Percentiles rank a stretch among this genome's conserved stretches.
phyloP scores from a whole-genome alignment of 2,797 vertebrate species.

The Dromococcyx pavoninus region DNA sequence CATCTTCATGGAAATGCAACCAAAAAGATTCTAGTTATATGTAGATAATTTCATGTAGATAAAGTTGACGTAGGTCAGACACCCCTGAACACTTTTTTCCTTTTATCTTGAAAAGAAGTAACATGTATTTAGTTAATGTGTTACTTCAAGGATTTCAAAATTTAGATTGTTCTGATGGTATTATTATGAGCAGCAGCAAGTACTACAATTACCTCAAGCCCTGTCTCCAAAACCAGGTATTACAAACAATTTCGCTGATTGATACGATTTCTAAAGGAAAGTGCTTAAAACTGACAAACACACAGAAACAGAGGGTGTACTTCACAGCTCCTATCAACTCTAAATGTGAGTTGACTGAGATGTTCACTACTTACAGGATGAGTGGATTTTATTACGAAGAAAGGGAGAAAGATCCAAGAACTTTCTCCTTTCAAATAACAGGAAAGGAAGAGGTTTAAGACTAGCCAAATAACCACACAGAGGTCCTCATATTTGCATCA shows the following conservation, averaged over 20 bases:
- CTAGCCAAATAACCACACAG: neutral
- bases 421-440: neutral
- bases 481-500: neutral
- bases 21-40: neutral
- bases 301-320: neutral
- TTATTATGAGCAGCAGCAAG: neutral
- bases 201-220: neutral
- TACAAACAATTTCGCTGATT: neutral
- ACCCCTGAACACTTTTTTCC: neutral
- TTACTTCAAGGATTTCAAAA: neutral
- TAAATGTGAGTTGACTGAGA: neutral
- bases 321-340: neutral
- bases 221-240: neutral
- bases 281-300: neutral
- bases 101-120: neutral
- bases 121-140: neutral
- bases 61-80: neutral
- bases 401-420: neutral
- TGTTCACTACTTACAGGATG: neutral
- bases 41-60: neutral
- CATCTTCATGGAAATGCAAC: neutral
- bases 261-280: neutral
- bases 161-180: neutral
- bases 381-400: neutral
- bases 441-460: neutral